Base-by-base conservation (phyloP, 2,797 vertebrate genomes). In the Myotis findleyi region DNA sequence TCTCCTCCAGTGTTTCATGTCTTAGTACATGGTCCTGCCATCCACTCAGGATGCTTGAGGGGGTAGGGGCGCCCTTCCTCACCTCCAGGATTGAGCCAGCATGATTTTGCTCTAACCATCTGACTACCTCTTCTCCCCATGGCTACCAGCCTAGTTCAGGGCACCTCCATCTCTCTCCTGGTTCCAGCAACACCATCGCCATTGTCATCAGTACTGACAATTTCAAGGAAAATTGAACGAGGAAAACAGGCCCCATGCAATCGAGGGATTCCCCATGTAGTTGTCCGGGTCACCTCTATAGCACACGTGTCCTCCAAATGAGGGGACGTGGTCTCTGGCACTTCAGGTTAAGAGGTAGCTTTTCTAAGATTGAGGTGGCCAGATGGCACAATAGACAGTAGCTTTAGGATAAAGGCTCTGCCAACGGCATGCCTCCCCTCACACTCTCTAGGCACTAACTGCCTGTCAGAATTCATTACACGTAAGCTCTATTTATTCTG, bases 381-480 rank as follows among this genome's bases (percentile, higher is more conserved):
- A 64, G 62, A 64, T 20, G 18, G 44, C 44, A 21, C 13, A 17
- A 14, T 0, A 3, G 11, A 57, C 21, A 33, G 2, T 0, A 11
- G 17, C 41, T 55, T 33, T n/a, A 7, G 38, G 80, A 36, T 55
- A 27, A 62, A 69, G 64, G 17, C 21, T 27, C 44, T 14, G 5
- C 18, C 75, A 36, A 17, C 1, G 25, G 30, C 76, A 89, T 2
- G 20, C 57, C 68, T 77, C 5, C 23, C 18, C 36, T 57, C 85
- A 25, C 11, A 47, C 27, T 2, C 57, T 47, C 30, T 4, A 6
- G 4, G 21, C 17, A 79, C 82, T 44, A 83, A 33, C 33, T 13
- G 23, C 76, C 55, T 83, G 44, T 57, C 92, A 59, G 89, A 59
- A 68, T 33, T 81, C 41, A 88, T 85, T 88, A 89, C 47, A 62